Conservation (phyloP, 2,113 vertebrate species). For the Ranitomeya variabilis region DNA sequence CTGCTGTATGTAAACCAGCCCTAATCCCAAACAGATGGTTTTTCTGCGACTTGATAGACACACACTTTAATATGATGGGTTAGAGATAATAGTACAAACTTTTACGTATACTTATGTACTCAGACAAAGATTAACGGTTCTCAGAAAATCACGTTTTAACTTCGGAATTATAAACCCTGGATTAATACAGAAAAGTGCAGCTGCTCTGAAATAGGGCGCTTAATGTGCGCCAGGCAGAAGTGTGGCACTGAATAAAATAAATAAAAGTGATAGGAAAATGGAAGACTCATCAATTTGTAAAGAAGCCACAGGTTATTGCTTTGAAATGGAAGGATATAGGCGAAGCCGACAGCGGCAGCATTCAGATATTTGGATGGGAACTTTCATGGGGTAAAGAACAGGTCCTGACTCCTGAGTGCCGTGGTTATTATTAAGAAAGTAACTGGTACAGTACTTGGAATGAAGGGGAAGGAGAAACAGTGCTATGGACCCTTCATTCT, state of each 20-base stretch:
- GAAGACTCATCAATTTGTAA: not conserved
- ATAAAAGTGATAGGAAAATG: not conserved
- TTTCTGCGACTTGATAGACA: not conserved
- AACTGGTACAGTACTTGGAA: too few relatives aligned
- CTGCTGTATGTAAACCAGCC: not conserved
- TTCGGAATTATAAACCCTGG: slow-evolving; percentile 3
- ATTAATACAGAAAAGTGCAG: slow-evolving; percentile 10
- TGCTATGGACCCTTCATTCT: too few relatives aligned
- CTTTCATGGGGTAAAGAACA: not conserved
- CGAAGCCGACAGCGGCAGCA: not conserved
- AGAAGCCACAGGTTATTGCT: not conserved
- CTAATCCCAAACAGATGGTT: slow-evolving; percentile 13
- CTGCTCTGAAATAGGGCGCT: not conserved
- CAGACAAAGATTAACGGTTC: slow-evolving; percentile 15
- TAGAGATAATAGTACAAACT: slow-evolving; percentile 3
- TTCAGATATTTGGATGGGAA: too few relatives aligned
- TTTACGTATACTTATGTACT: slow-evolving; percentile 25
- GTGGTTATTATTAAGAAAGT: too few relatives aligned
- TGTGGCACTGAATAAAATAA: not conserved
- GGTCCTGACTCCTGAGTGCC: not conserved
- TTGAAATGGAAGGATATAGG: not conserved
- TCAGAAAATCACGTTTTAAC: slow-evolving; percentile 5
- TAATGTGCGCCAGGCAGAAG: not conserved
- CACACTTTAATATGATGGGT: not conserved
- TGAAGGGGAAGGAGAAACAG: too few relatives aligned